Conservation (phyloP, 2,113 vertebrate genomes). For the Phalacrocorax pelagicus region DNA sequence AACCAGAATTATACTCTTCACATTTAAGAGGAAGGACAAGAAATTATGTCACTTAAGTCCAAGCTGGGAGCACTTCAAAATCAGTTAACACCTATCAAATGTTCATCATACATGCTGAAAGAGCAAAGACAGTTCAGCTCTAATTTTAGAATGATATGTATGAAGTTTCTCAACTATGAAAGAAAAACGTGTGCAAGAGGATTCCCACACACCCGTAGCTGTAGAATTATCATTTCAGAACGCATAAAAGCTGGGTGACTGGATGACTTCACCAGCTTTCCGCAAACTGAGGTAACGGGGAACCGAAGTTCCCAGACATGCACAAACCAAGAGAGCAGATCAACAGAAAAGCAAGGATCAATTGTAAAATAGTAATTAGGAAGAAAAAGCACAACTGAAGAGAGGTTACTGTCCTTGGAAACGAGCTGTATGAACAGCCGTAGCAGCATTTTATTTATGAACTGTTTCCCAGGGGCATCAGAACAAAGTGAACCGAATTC, state of each 20-base stretch:
- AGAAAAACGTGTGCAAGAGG: not conserved
- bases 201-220: not conserved
- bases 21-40: not conserved
- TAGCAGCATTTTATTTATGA: not conserved
- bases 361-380: not conserved
- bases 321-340: not conserved
- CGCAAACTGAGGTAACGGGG: not conserved
- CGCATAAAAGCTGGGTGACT: not conserved
- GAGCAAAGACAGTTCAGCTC: not conserved
- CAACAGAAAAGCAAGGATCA: not conserved
- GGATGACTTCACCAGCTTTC: not conserved
- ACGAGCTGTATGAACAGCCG: not conserved
- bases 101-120: not conserved
- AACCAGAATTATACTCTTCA: not conserved
- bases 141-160: not conserved
- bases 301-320: not conserved
- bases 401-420: not conserved
- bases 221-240: not conserved
- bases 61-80: not conserved
- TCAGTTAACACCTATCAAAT: not conserved
- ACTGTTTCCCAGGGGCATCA: not conserved
- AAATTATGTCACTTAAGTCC: not conserved
- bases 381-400: not conserved
- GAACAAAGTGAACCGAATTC: not conserved
- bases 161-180: not conserved